phyloP scores from a whole-genome alignment of 2,113 vertebrate genomes.

The Cisticola juncidis region DNA sequence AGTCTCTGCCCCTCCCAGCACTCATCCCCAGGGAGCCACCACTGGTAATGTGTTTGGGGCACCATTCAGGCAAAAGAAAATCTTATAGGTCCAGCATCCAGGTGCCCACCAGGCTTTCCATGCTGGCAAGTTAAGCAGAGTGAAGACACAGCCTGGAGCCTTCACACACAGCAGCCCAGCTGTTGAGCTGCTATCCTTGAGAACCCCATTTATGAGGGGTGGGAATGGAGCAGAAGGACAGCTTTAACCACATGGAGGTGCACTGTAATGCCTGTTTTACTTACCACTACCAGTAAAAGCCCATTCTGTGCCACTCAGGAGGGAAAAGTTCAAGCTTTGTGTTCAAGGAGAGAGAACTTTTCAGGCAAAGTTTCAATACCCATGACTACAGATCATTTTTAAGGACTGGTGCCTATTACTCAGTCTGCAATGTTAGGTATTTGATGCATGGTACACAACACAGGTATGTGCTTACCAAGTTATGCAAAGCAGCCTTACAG shows the following conservation, averaged over 20 bases:
- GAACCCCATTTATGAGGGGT: not conserved
- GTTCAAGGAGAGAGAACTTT: not conserved
- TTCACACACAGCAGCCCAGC: not conserved
- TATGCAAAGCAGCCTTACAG: not conserved
- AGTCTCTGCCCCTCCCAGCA: fast-evolving
- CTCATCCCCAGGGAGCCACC: not conserved
- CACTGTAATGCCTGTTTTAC: not conserved
- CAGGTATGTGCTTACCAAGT: not conserved
- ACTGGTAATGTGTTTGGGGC: not conserved
- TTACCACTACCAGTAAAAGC: not conserved
- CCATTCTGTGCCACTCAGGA: not conserved
- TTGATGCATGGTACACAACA: not conserved
- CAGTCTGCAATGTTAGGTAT: not conserved
- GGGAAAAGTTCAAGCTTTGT: not conserved
- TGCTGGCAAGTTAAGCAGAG: not conserved
- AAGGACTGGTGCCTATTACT: not conserved
- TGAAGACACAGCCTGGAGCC: not conserved
- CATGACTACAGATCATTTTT: not conserved
- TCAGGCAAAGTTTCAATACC: not conserved
- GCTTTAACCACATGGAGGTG: not conserved
- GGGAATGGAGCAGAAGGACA: not conserved
- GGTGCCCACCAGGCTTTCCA: not conserved
- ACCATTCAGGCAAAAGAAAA: not conserved
- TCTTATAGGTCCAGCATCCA: not conserved
- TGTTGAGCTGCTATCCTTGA: not conserved